Base-by-base conservation (phyloP, 2,888 invertebrate species). In the Ennomos fuscantarius region DNA sequence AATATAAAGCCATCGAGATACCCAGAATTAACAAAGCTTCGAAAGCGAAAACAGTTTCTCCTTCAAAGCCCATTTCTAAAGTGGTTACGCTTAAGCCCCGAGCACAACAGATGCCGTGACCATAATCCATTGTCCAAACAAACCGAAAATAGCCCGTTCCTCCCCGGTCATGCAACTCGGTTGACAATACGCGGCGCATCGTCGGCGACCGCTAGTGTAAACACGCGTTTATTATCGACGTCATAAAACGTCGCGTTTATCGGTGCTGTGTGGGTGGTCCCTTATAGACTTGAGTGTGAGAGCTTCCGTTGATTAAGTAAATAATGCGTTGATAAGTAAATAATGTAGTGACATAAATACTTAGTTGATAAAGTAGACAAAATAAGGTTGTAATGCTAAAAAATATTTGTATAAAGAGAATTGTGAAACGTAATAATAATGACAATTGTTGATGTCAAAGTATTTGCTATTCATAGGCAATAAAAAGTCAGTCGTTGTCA, bases 231-330 rank as follows among this genome's bases (percentile, higher is more conserved):
- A 89, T 88, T 88, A 88, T 83, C 82, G 78, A 70, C 70, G 72
- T 79, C 81, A 84, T 90, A 88, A 89, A 87, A 84, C 84, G 82
- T 69, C 34, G 81, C 85, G 83, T 86, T 89, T 87, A 87, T 84
- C 80, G 70, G 78, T 75, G 63, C 86, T 69, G 78, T 86, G 84
- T 88, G 90, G 89, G 90, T 90, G 90, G 90, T 87, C 89, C 76
- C 68, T 82, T 78, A 80, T 46, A 53, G 24, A 37, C 32, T 45
- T 12, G 24, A 39, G 40, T 53, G 53, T 58, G 53, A 59, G 58
- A 58, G 58, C 68, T 71, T 72, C 79, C 58, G 58, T 54, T 48
- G 48, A 50, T 54, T 49, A 15, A 40, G 53, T 59, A 53, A 53
- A 59, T 59, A 59, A 59, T 54, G 41, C 44, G 45, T 9, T 24